phyloP scores from a whole-genome alignment of 2,797 vertebrate genomes.

The Trematocara caparti region DNA sequence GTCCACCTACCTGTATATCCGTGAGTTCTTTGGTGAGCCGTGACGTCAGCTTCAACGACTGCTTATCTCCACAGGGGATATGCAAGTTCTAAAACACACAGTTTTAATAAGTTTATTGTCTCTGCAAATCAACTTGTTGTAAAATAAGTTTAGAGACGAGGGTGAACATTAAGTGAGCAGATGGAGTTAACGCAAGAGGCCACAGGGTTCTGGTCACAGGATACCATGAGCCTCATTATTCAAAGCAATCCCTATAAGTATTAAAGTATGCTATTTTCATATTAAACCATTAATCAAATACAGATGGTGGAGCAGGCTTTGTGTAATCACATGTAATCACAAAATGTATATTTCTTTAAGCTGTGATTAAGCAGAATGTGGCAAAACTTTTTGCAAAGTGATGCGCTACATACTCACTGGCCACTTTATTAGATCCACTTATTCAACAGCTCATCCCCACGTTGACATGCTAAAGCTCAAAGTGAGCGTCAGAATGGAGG shows the following conservation, averaged over 20 bases:
- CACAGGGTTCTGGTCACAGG: not conserved
- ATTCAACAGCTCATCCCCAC: not conserved
- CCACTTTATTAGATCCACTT: not conserved
- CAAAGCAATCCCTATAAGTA: not conserved
- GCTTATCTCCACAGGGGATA: slow-evolving; percentile 80
- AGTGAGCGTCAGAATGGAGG: not conserved
- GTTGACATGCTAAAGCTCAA: not conserved
- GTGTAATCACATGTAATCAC: not conserved
- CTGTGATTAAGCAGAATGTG: not conserved
- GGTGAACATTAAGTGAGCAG: not conserved
- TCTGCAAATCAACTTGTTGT: not conserved
- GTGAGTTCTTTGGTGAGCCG: slow-evolving; percentile 78
- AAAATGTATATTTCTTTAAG: not conserved
- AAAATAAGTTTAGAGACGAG: not conserved
- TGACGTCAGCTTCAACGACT: slow-evolving; percentile 70
- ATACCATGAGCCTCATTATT: not conserved
- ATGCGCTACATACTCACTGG: not conserved
- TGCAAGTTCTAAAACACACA: slow-evolving; percentile 72
- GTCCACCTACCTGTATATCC: slow-evolving; percentile 82
- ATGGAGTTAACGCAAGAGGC: not conserved
- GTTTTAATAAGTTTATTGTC: not conserved
- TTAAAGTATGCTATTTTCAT: not conserved
- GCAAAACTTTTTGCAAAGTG: not conserved
- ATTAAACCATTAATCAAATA: not conserved
- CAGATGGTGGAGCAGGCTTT: not conserved